These are phyloP conservation scores for Loriculus beryllinus DNA, from an alignment of 2,797 vertebrate species.

Conservation along the genomic window DNA sequence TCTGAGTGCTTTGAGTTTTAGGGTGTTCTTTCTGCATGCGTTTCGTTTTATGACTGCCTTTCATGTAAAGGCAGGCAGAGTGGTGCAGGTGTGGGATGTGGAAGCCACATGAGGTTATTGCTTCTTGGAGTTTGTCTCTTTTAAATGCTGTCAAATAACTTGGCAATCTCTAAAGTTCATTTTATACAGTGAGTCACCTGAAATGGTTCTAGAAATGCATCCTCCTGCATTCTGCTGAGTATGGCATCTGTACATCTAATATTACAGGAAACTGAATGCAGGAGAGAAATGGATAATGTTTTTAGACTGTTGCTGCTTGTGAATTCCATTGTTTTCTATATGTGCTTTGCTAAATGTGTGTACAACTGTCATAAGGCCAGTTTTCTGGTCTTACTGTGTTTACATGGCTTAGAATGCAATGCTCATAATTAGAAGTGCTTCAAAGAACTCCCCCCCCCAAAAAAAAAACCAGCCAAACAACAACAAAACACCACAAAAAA, in stretches of 20 bases:
- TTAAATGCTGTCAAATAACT: neutral
- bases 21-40: neutral
- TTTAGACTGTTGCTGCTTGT: neutral
- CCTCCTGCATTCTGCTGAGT: neutral
- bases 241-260: neutral
- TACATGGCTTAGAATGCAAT: neutral
- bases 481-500: neutral
- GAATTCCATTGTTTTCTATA: neutral
- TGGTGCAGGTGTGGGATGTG: neutral
- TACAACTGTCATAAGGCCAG: too few relatives aligned
- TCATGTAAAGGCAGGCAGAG: neutral
- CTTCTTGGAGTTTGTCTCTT: neutral
- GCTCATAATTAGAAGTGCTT: neutral
- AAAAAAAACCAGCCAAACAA: neutral
- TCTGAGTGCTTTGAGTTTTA: neutral
- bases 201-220: neutral
- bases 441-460: neutral
- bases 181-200: neutral
- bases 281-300: neutral
- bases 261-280: neutral
- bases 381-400: neutral
- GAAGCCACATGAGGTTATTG: neutral
- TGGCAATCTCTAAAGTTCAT: neutral
- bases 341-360: neutral
- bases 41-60: neutral